phyloP scores from a whole-genome alignment of 1,140 invertebrate species.

The Centruroides sculpturatus region DNA sequence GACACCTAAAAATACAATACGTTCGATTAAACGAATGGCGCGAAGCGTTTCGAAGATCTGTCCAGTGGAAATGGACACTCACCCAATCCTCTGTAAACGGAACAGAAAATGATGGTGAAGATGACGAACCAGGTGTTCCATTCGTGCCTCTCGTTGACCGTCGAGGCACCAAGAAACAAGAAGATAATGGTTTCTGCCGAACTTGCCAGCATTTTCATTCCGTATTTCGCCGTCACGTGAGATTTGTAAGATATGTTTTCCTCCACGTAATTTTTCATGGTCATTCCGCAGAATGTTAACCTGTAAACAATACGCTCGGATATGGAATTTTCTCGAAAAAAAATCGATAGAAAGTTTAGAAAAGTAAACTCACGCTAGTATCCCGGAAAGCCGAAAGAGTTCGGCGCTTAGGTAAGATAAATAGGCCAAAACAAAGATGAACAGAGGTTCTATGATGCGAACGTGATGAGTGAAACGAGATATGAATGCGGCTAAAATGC shows the following conservation, averaged over 20 bases:
- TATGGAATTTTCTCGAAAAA: background rate
- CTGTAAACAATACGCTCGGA: constrained; percentile 33
- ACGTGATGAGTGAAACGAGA: constrained; percentile 91
- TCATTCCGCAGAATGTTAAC: constrained; percentile 95
- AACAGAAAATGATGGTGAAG: constrained; percentile 86
- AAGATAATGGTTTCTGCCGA: constrained; percentile 98
- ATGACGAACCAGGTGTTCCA: constrained; percentile 94
- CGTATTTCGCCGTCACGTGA: constrained; percentile 93
- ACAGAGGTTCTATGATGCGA: constrained; percentile 92
- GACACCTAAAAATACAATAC: constrained; percentile 52
- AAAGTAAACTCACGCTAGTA: constrained; percentile 67
- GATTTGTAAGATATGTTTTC: constrained; percentile 96
- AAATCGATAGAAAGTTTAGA: background rate
- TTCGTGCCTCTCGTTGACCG: constrained; percentile 80
- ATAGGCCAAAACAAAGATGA: constrained; percentile 98
- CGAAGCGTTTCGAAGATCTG: background rate
- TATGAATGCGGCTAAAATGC: constrained; percentile 85
- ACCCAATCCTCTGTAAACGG: constrained; percentile 83
- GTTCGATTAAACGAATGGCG: background rate
- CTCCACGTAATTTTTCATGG: constrained; percentile 98
- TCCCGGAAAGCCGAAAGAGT: constrained; percentile 96
- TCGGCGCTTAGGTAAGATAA: constrained; percentile 92
- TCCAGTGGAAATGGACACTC: background rate
- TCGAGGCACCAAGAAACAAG: constrained; percentile 95
- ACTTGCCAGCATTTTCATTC: constrained; percentile 95